phyloP scores from a whole-genome alignment of 1,140 invertebrate species.

The Dryas iulia region DNA sequence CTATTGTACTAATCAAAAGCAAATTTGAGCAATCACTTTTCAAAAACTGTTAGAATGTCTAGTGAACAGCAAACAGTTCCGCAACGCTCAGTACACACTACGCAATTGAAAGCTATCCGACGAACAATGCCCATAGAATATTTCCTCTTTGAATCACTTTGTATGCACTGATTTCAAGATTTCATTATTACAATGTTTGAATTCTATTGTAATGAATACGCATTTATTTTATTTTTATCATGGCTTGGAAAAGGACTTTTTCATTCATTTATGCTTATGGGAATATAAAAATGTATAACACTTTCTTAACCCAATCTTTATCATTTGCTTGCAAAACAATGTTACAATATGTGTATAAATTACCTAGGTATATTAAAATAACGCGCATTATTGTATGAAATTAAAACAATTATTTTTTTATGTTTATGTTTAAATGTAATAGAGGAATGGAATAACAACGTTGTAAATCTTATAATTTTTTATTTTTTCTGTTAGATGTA shows the following conservation, averaged over 20 bases:
- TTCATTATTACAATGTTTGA: background rate
- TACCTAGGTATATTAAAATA: background rate
- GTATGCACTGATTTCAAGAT: background rate
- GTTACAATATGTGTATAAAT: background rate
- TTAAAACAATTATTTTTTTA: too few relatives aligned
- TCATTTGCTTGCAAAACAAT: background rate
- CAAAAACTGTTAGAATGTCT: background rate
- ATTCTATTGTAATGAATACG: background rate
- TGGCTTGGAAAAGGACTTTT: background rate
- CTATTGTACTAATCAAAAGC: background rate
- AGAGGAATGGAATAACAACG: too few relatives aligned
- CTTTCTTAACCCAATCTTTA: background rate
- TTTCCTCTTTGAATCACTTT: slow-evolving; percentile 1
- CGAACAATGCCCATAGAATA: slow-evolving; percentile 8
- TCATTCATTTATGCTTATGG: background rate
- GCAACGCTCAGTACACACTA: background rate
- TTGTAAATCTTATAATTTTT: too few relatives aligned
- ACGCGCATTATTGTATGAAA: background rate
- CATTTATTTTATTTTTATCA: background rate
- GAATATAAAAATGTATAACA: background rate
- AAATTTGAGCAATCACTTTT: background rate
- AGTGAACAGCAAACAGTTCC: background rate
- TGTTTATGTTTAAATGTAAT: too few relatives aligned
- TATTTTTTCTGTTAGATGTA: too few relatives aligned
- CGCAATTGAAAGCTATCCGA: slow-evolving; percentile 1